These are phyloP conservation scores for Halcyon smyrnensis DNA, from an alignment of 2,797 vertebrate species.

Conservation along the genomic window DNA sequence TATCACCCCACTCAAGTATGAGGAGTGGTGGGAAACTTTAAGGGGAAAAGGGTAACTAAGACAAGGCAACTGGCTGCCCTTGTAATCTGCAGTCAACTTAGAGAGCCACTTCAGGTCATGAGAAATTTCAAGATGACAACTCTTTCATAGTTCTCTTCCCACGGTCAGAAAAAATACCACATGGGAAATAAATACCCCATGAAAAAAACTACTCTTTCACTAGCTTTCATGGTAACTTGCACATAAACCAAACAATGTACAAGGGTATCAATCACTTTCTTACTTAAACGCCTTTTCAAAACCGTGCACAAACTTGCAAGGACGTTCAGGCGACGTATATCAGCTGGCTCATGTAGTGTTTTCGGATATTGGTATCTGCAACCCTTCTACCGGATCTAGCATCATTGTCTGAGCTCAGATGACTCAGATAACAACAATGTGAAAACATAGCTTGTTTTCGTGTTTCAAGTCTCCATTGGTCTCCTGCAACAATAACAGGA, in stretches of 20 bases:
- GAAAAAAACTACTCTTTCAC: constrained; percentile 10
- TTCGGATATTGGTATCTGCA: constrained; percentile 23
- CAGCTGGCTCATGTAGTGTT: constrained; percentile 3
- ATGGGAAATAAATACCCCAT: constrained; percentile 38
- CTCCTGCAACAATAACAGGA: constrained; percentile 66
- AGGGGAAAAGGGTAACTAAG: background rate
- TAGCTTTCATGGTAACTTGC: constrained; percentile 28
- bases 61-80: constrained; percentile 38
- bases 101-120: constrained; percentile 59
- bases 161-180: constrained; percentile 55
- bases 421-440: constrained; percentile 53
- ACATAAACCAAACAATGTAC: background rate
- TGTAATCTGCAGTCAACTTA: background rate
- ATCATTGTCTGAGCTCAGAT: constrained; percentile 61
- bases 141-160: constrained; percentile 50
- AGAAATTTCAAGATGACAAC: constrained; percentile 59
- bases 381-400: constrained; percentile 39
- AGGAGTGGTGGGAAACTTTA: background rate
- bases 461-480: constrained; percentile 27
- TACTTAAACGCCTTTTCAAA: constrained; percentile 20
- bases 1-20: background rate
- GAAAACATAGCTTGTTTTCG: constrained; percentile 46
- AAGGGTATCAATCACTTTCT: constrained; percentile 39
- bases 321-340: background rate
- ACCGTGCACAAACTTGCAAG: background rate